Conservation (phyloP, 2,797 vertebrate species). For the Anomalospiza imberbis region DNA sequence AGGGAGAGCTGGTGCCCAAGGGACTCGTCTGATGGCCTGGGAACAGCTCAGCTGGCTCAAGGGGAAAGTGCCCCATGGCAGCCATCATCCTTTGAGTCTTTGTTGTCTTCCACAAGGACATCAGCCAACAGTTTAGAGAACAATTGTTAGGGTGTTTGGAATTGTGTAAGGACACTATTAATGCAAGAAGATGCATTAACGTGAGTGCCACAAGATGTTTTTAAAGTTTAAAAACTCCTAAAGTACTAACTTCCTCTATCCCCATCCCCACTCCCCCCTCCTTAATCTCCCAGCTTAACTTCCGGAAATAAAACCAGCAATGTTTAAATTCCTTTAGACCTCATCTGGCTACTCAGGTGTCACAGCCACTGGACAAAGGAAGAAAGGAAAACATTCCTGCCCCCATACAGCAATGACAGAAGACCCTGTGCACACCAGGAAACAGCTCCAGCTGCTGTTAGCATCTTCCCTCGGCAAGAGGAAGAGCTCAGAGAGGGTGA, state of each 20-base stretch:
- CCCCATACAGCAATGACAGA: accelerated
- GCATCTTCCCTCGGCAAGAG: not conserved
- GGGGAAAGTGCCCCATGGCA: not conserved
- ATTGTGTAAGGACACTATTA: not conserved
- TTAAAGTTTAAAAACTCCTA: not conserved
- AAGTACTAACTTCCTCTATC: not conserved
- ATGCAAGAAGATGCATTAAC: not conserved
- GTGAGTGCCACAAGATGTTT: not conserved
- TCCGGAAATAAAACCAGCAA: not conserved
- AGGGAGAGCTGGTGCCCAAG: not conserved
- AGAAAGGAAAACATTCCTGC: not conserved
- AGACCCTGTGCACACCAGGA: not conserved
- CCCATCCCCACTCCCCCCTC: not conserved
- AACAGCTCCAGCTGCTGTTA: not conserved
- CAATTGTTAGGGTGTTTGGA: not conserved
- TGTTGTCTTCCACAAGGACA: not conserved
- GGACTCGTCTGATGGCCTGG: accelerated
- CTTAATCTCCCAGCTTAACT: not conserved
- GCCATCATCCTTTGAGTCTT: not conserved
- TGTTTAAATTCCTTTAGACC: not conserved
- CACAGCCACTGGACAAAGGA: not conserved
- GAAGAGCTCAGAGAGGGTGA: not conserved
- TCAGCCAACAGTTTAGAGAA: not conserved
- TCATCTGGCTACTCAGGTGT: not conserved
- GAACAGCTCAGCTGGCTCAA: accelerated